phyloP scores from a whole-genome alignment of 2,888 invertebrate species.

The Achlya flavicornis region DNA sequence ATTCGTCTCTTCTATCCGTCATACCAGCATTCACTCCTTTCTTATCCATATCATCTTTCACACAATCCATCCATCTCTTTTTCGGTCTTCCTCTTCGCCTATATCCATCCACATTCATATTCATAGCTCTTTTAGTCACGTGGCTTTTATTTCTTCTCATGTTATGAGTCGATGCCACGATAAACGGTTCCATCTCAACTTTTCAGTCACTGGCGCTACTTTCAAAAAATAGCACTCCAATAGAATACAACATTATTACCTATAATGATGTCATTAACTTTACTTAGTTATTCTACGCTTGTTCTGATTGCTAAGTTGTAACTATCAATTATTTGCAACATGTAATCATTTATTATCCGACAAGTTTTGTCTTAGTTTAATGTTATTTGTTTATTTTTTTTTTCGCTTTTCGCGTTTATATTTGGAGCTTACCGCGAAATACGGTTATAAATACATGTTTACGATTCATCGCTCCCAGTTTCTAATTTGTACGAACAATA shows the following conservation, averaged over 20 bases:
- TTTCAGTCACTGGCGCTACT: too few species aligned
- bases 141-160: too few species aligned
- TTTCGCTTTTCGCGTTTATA: constrained; percentile 14
- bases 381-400: not conserved
- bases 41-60: too few species aligned
- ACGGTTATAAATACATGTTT: constrained; percentile 41
- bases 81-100: too few species aligned
- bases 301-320: not conserved
- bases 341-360: not conserved
- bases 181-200: too few species aligned
- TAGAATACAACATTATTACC: not conserved
- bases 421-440: constrained; percentile 38
- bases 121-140: too few species aligned
- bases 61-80: too few species aligned
- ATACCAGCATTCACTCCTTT: too few species aligned
- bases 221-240: not conserved
- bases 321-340: not conserved
- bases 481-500: constrained; percentile 23
- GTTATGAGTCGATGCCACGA: too few species aligned
- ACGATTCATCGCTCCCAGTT: constrained; percentile 36
- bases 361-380: not conserved
- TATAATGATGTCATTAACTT: not conserved
- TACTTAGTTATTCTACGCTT: not conserved
- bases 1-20: too few species aligned
- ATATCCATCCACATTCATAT: too few species aligned